Base-by-base conservation (phyloP, 2,888 invertebrate genomes). In the Erpobdella octoculata region DNA sequence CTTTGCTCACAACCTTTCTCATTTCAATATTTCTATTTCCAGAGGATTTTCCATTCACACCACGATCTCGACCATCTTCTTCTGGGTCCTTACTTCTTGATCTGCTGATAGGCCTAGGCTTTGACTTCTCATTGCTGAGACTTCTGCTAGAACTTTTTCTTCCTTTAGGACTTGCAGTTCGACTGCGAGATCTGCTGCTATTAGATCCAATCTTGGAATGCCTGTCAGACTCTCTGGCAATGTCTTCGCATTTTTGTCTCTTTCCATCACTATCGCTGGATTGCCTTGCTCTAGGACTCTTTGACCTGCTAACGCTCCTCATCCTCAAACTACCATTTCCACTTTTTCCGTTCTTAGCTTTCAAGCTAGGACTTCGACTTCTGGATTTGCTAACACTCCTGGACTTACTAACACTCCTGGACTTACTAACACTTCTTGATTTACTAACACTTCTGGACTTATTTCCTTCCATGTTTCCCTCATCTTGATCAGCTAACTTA, bases 141-240 rank as follows among this genome's bases (percentile, higher is more conserved):
- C 62, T 62, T 62, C 31, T 62, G 62, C 62, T 62, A 15, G 28
- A 31, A 62, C 35, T 35, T 18, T 62, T 62, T 35, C 62, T 35
- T 31, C 31, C 62, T 62, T 62, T 35, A 33, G 33, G 62, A 62
- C 28, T 62, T 62, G 62, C 33, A 62, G 62, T 33, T 35, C 33
- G n/a, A 18, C 46, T 66, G 21, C 66, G 36, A 31, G 66, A 66
- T 31, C 46, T 38, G 66, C 66, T 66, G 41, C 66, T 37, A 66
- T 31, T 28, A 1, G 65, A 65, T 38, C 9, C 37, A 35, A 31
- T 28, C 25, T 41, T 66, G 66, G 31, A 31, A 31, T 66, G 31
- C 66, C 38, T n/a, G 12, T 1, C 31, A 18, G 28, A n/a, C 0
- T 37, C 46, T 21, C 66, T 36, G 25, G 31, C 46, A 31, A 15